Evolutionary conservation across 2,888 invertebrate species (phyloP).

Genomic region (Globia sparganii): DNA sequence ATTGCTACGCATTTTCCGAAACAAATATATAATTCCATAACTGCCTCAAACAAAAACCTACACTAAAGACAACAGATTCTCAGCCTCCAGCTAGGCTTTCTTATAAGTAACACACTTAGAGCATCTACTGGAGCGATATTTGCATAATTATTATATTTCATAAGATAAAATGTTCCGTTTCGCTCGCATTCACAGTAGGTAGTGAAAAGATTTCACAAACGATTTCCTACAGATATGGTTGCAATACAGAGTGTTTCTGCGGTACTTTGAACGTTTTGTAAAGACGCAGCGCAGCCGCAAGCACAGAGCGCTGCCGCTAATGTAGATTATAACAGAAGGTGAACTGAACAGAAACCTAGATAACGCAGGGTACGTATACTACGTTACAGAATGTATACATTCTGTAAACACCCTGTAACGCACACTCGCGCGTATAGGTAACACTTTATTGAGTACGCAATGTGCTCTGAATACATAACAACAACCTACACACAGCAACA

Average conservation of each 20-base stretch:
- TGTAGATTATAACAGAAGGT: slow-evolving; percentile 5
- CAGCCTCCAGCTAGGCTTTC: neutral
- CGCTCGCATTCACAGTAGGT: neutral
- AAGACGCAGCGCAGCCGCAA: neutral
- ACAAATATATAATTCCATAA: neutral
- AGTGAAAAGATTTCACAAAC: slow-evolving; percentile 34
- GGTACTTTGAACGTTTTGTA: slow-evolving; percentile 17
- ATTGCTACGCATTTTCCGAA: neutral
- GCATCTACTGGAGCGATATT: neutral
- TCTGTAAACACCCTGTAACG: too few species aligned
- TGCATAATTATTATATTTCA: slow-evolving; percentile 3
- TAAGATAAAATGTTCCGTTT: neutral
- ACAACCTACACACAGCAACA: too few species aligned
- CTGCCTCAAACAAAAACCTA: neutral
- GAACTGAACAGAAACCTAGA: neutral
- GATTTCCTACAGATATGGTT: slow-evolving; percentile 36
- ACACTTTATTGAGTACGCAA: neutral
- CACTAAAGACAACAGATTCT: too few species aligned
- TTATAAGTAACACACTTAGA: neutral
- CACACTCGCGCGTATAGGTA: neutral
- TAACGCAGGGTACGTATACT: too few species aligned
- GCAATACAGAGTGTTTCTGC: slow-evolving; percentile 36
- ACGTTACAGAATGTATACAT: too few species aligned
- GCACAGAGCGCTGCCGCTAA: neutral
- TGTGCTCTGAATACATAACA: neutral